Evolutionary conservation across 2,797 vertebrate genomes (phyloP), one percentile per base, ranked within the genome.

Genomic region (Neosalanx taihuensis): DNA sequence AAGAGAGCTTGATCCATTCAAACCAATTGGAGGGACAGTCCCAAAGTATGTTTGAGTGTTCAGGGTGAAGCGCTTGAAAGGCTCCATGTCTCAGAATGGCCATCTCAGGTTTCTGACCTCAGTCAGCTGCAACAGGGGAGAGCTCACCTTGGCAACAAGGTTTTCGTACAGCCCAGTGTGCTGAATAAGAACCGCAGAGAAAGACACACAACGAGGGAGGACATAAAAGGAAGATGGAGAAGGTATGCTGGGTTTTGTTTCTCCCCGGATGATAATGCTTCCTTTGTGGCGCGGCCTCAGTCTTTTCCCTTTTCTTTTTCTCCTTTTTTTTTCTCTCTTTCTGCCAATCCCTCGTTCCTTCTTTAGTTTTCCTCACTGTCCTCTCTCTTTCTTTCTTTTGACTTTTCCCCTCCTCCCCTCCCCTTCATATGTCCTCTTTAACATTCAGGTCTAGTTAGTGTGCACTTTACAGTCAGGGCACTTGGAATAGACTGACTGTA

Each of bases 81-180:
- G 51, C 51, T n/a, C 51, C 0, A 17, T 56, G 15, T 56, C 71
- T 20, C 59, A 73, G 70, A 71, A 66, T 62, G 59, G 46, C 61
- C 59, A 30, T 72, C 71, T 81, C 73, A 63, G 69, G 76, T 78
- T 76, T 78, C 79, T 73, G 69, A 65, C 69, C 71, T 76, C 63
- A 74, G 65, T 75, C 76, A 72, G 62, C 59, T 62, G 69, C 20
- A 31, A 64, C 51, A 72, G 60, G 59, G 31, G 56, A 72, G 63
- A 49, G 20, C 62, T 78, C 71, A 71, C 79, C 79, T 76, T 76
- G 76, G 74, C 57, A 67, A 81, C 79, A 23, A 64, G 70, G 69
- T 69, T 76, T 69, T 65, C 20, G 15, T 74, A 71, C 72, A 61
- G 33, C 72, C 59, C 37, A 23, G 61, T 57, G 60, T 72, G 62